Evolutionary conservation across 2,888 invertebrate species (phyloP).

Genomic region (Conistra vaccinii): DNA sequence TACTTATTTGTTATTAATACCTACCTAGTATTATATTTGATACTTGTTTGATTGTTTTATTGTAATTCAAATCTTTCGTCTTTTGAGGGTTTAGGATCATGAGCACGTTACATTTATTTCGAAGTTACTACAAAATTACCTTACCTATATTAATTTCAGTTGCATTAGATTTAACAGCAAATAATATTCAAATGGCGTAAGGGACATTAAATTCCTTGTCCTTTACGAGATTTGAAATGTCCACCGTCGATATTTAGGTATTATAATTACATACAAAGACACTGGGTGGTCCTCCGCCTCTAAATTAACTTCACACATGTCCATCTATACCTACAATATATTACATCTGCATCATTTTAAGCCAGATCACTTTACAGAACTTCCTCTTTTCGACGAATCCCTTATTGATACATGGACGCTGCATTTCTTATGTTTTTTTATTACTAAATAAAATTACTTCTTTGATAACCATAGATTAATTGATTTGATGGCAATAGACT

Average conservation of each 20-base stretch:
- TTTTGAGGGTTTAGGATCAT: background rate
- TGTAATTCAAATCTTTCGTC: background rate
- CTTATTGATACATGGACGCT: background rate
- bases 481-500: background rate
- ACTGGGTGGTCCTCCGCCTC: background rate
- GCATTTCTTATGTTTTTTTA: background rate
- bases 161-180: background rate
- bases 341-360: background rate
- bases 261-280: too few relatives aligned
- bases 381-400: background rate
- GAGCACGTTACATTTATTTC: background rate
- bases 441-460: too few relatives aligned
- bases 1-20: conserved; percentile 20
- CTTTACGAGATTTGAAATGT: too few relatives aligned
- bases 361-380: too few relatives aligned
- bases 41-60: background rate
- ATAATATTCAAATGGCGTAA: too few relatives aligned
- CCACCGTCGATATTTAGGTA: too few relatives aligned
- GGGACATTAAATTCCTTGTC: too few relatives aligned
- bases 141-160: too few relatives aligned
- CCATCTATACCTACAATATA: too few relatives aligned
- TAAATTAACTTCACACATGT: background rate
- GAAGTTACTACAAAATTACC: background rate
- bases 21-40: background rate
- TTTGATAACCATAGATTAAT: background rate